Base-by-base conservation (phyloP, 1,140 invertebrate species). In the Leptinotarsa undecemlineata region DNA sequence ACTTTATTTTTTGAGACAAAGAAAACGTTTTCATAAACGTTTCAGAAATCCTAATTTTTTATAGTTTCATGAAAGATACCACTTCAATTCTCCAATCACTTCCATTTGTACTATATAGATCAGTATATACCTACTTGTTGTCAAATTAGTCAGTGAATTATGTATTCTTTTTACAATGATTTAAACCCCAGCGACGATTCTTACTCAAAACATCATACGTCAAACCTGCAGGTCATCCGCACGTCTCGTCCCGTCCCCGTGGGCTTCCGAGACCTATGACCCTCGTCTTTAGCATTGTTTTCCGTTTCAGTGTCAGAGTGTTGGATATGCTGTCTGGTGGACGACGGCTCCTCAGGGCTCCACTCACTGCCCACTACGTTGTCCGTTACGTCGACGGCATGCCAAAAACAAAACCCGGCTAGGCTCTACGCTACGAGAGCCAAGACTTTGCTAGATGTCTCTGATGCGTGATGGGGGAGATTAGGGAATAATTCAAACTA, bases 261-360 rank as follows among this genome's bases (percentile, higher is more conserved):
- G 26, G 69, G 69, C 48, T 23, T 21, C 69, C 14, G 21, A 23
- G 69, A 71, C 69, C 51, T 48, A 33, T 61, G 57, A 71, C 69
- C 69, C 68, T 69, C 20, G 21, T 60, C 69, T 71, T 71, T 71
- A 61, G 69, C 21, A 71, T 71, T 71, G 69, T 71, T 71, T 71
- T 71, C 21, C 15, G 69, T 71, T 23, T 51, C 48, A 42, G 69
- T 71, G 69, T 71, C 69, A 60, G 69, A 48, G 42, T 71, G 69
- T 71, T 71, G 69, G 69, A 71, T 71, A 48, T 71, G 69, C 69
- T 71, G 69, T 71, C 69, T 71, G 48, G 19, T 61, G 69, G 69
- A 23, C 51, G 69, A 71, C 69, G 48, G 51, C 69, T 71, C 69
- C 69, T 71, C 69, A 51, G 69, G 69, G 69, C 69, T 23, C 51